Evolutionary conservation across 2,113 vertebrate genomes (phyloP), one percentile per base, ranked within the genome.

Genomic region (Catharus fuscescens): DNA sequence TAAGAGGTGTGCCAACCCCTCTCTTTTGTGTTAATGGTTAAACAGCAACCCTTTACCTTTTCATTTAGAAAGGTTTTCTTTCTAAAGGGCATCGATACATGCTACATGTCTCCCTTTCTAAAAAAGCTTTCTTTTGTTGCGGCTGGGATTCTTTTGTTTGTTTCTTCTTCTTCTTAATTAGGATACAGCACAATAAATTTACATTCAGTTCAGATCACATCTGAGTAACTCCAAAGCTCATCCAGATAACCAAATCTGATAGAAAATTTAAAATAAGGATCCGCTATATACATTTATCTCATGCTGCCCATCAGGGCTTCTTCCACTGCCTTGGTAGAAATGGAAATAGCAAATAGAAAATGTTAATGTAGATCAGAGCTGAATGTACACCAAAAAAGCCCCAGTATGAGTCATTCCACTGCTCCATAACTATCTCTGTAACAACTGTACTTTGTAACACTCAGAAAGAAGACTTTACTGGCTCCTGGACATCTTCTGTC

Each of bases 41-140:
- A 88, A 70, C 26, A 86, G 94, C 64, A 95, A 78, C 95, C 86
- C 65, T 87, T 61, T 19, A 93, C 56, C 73, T 91, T 91, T 95
- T 90, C 42, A 47, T 65, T 80, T 52, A 79, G 77, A 72, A 88
- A 79, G 61, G 78, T 61, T 64, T 61, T 64, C 28, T 47, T 56
- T 77, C 31, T 45, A 74, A 86, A 73, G 60, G 60, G 38, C 67
- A 86, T 54, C 1, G 0, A 72, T 61, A 90, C 8, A 50, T 52
- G 44, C 32, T 52, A 28, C 8, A 38, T 24, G 24, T 21, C 42
- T n/a, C 80, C 20, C 44, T 82, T 85, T 67, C 45, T 15, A 36
- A 50, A 87, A 80, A 40, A 69, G 40, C 73, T 72, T 69, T 60
- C 52, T 71, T 91, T 62, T 84, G 40, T 45, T 84, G 80, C 34